Evolutionary conservation across 2,888 invertebrate genomes (phyloP).

Genomic region (Nasonia oneida): DNA sequence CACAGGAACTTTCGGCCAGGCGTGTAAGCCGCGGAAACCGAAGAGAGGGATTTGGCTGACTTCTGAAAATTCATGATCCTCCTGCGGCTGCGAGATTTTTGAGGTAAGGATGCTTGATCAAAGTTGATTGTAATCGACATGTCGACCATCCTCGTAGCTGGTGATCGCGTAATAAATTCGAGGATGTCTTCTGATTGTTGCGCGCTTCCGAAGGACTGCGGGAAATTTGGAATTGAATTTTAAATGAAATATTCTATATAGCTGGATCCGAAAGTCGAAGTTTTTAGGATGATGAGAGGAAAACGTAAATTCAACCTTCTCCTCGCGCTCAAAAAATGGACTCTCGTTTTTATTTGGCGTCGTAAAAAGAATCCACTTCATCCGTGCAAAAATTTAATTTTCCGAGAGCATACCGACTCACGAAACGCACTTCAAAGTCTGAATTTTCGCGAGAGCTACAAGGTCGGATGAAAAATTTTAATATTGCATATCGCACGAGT

Average conservation of each 20-base stretch:
- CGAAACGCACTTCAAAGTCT: background rate
- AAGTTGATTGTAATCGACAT: background rate
- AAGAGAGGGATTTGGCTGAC: background rate
- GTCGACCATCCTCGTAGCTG: background rate
- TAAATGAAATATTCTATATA: too few relatives aligned
- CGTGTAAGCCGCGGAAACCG: background rate
- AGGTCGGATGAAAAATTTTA: slow-evolving; percentile 24
- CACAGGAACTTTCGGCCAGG: slow-evolving; percentile 28
- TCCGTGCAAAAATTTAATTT: slow-evolving; percentile 30
- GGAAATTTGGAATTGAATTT: background rate
- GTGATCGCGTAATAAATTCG: background rate
- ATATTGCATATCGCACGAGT: background rate
- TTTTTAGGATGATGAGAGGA: background rate
- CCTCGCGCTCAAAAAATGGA: slow-evolving; percentile 1
- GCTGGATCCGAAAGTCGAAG: background rate
- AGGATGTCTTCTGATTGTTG: background rate
- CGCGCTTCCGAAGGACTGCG: background rate
- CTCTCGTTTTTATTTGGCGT: slow-evolving; percentile 25
- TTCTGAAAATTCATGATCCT: slow-evolving; percentile 18
- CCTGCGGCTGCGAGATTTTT: background rate
- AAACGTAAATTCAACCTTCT: background rate
- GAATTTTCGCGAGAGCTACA: slow-evolving; percentile 24
- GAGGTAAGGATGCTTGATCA: background rate
- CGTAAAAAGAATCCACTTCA: slow-evolving; percentile 33
- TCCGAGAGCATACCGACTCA: background rate